phyloP scores from a whole-genome alignment of 2,888 invertebrate genomes.

The Branchellion lobata region DNA sequence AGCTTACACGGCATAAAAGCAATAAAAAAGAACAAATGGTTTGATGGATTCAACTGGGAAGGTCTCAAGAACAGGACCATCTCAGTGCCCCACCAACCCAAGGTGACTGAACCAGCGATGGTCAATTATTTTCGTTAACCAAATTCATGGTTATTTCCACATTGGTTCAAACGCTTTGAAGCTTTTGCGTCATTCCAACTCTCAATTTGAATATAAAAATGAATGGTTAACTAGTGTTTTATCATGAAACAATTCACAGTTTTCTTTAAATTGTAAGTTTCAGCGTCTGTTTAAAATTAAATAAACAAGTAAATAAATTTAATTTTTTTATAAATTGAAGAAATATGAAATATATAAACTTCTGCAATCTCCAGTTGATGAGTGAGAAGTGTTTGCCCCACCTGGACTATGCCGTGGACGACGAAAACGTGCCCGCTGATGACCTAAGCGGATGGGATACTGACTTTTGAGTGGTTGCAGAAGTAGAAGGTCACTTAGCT shows the following conservation, averaged over 20 bases:
- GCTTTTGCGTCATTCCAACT: too few species aligned
- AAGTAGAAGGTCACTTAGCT: not conserved
- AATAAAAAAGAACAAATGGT: slow-evolving; percentile 98
- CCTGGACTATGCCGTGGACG: slow-evolving; percentile 29
- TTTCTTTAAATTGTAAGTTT: too few species aligned
- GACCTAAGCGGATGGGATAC: slow-evolving; percentile 32
- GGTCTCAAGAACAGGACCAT: slow-evolving; percentile 82
- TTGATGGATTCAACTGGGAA: slow-evolving; percentile 98
- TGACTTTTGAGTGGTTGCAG: slow-evolving; percentile 18
- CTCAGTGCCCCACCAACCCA: slow-evolving; percentile 85
- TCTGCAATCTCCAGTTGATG: not conserved
- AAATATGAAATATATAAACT: too few species aligned
- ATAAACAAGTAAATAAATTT: too few species aligned
- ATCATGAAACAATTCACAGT: too few species aligned
- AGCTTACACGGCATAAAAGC: slow-evolving; percentile 93
- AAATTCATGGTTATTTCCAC: too few species aligned
- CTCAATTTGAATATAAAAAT: too few species aligned
- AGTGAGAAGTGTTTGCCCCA: not conserved
- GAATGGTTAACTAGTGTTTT: too few species aligned
- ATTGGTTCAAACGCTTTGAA: too few species aligned
- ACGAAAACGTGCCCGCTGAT: not conserved
- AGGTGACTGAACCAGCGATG: too few species aligned
- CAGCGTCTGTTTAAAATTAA: too few species aligned
- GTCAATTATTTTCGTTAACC: slow-evolving; percentile 66
- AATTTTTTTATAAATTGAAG: too few species aligned